Base-by-base conservation (phyloP, 2,113 vertebrate genomes). In the Heterotis niloticus region DNA sequence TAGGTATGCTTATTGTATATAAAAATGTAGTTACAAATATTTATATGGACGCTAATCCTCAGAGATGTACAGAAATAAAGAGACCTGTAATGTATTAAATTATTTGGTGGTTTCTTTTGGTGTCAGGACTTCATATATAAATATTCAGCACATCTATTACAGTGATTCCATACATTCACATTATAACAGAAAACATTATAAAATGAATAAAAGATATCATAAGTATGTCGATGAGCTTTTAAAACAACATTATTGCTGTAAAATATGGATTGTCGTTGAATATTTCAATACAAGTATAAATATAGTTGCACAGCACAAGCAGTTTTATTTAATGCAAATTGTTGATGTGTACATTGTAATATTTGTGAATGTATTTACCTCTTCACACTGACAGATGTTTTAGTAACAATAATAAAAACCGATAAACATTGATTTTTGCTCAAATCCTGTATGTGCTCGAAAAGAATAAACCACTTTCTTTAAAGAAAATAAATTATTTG, bases 161-260 rank as follows among this genome's bases (percentile, higher is more conserved):
- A 94, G 91, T 93, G 87, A 90, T 89, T 81, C 51, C 90, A 93
- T 87, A 94, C 93, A 94, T 96, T 96, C 94, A 98, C 95, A 97
- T 96, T 95, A 89, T 92, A 95, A 93, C 95, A 94, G 93, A 92
- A n/a, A 93, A 93, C 90, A 94, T 92, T 94, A 96, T 91, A 91
- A 92, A 93, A 94, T 97, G 98, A 96, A 99, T 95, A 98, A 93
- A 95, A 90, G 86, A 89, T 92, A 93, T 92, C 94, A 93, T 95
- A 94, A 96, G 94, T 94, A 95, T 90, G 93, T 90, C 90, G 91
- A 91, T 89, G 85, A 70, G 86, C 86, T 54, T 82, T 88, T 59
- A 65, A 90, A 92, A 86, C 88, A 80, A 86, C 26, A 84, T 82
- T 34, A 77, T 85, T 88, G 79, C 23, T 57, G 69, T 76, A 80